Evolutionary conservation across 92 coral and sea anemone species (phyloP), one percentile per base, ranked within the genome.

Genomic region (Galaxea fascicularis): DNA sequence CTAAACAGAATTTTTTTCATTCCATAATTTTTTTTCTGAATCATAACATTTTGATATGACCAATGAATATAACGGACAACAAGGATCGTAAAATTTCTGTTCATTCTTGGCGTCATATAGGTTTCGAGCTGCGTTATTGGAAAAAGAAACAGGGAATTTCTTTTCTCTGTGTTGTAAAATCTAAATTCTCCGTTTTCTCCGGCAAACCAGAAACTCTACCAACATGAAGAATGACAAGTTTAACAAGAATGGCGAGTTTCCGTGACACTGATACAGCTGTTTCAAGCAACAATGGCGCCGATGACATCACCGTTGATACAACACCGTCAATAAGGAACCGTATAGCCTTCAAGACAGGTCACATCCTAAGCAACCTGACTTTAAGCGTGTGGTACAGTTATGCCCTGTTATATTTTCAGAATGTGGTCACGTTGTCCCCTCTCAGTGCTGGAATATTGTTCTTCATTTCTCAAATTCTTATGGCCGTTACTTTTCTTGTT

Each of bases 351-450:
- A 65, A 74, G 35, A 83, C 87, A 49, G 87, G 87, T 29, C 82
- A 83, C 47, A 46, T 83, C 46, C 66, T 91, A 18, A 86, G 74
- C 11, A 71, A 87, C 27, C 77, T 91, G 44, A 91, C 95, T 2
- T 44, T 39, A 21, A 88, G 88, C 18, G 85, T 90, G 18, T 91
- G 95, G 95, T 87, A 88, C 24, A 83, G 92, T 0, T 91, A 88
- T 45, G 73, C 88, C 1, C 74, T 87, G 13, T 57, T 91, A 12
- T 91, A 77, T 65, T 89, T 91, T 66, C 76, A 82, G 5, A 65
- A 64, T 52, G 90, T 91, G 10, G 88, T 71, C 1, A 82, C 79
- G 13, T n/a, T 91, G 13, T 78, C 76, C 41, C 63, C 95, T 0
- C 17, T 70, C 31, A 74, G 90, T 59, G 83, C 60, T 71, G 95